Evolutionary conservation across 2,888 invertebrate species (phyloP), one percentile per base, ranked within the genome.

Genomic region (Sinodicranocentrus sp.): DNA sequence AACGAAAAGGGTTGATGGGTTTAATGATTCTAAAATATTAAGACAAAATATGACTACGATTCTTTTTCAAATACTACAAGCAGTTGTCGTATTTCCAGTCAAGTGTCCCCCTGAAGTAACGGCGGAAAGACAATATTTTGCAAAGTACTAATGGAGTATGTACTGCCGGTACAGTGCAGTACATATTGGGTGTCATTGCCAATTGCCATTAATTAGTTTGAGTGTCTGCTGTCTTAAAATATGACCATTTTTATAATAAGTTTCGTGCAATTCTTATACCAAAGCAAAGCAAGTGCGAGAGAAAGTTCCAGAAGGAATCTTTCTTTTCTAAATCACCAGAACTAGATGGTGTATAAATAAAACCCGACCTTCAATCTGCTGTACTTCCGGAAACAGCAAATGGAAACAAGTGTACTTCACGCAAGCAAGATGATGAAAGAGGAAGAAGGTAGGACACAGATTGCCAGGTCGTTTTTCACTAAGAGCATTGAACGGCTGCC

Each of bases 131-230:
- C n/a, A 59, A 21, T 59, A 21, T 25, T 8, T 33, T 52, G 67
- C 54, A 19, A 59, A 70, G 44, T 67, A 78, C 70, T 67, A 70
- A 43, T 43, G 77, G 78, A 79, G 63, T 71, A 52, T 71, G 78
- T 71, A 61, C 68, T 23, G 61, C 59, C 43, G 13, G 39, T 70
- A 28, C 54, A 70, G 59, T 28, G 79, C 63, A 25, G 63, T 79
- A 79, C 79, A 72, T 79, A 71, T 70, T 63, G 71, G 71, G 52
- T 79, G 61, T 79, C 79, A 79, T 79, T 71, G 71, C 71, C 79
- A 71, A 61, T 79, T n/a, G n/a, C n/a, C n/a, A n/a, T 48, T 44
- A n/a, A 26, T 17, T 43, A 23, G 33, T 25, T 39, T 26, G 23
- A 61, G 52, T 71, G 44, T 72, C 61, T 52, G 67, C 54, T 57